Percentiles rank a stretch among this genome's conserved stretches.
These are phyloP conservation scores for Drosophila littoralis DNA, from an alignment of 1,140 invertebrate species.

Conservation along the genomic window DNA sequence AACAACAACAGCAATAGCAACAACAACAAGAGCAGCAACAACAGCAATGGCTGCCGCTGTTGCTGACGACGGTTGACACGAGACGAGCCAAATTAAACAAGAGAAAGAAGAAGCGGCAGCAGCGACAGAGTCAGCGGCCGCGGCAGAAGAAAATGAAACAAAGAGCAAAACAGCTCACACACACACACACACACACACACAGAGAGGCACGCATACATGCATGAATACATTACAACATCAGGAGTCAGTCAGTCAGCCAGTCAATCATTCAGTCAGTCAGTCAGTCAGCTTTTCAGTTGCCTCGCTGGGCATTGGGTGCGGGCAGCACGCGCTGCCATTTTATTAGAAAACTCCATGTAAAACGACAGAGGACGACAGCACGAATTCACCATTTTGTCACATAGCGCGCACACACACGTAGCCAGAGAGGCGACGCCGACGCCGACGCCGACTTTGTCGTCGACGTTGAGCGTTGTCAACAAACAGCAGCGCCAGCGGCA, in stretches of 20 bases:
- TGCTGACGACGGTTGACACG: slow-evolving; percentile 77
- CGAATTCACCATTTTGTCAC: slow-evolving; percentile 81
- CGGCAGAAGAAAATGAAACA: slow-evolving; percentile 17
- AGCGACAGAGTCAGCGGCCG: not conserved
- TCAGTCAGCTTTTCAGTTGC: not conserved
- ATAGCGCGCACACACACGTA: slow-evolving; percentile 31
- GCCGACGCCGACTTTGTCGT: slow-evolving; percentile 26
- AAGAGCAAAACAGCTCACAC: slow-evolving; percentile 28
- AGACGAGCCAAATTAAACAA: slow-evolving; percentile 68
- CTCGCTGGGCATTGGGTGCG: slow-evolving; percentile 14
- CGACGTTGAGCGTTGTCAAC: slow-evolving; percentile 9
- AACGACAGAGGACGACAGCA: slow-evolving; percentile 37
- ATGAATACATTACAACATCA: slow-evolving; percentile 13
- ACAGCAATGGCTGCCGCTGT: slow-evolving; percentile 65
- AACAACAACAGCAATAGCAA: slow-evolving; percentile 25
- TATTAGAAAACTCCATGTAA: slow-evolving; percentile 81
- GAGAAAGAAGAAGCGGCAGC: slow-evolving; percentile 23
- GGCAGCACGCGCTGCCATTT: slow-evolving; percentile 70
- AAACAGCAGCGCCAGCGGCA: not conserved
- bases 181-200: slow-evolving; percentile 23
- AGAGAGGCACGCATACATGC: not conserved
- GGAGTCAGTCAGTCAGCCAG: slow-evolving; percentile 4
- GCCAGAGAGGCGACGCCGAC: slow-evolving; percentile 13
- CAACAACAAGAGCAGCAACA: slow-evolving; percentile 34
- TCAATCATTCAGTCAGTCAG: not conserved